Percentiles rank a stretch among this genome's conserved stretches.
Evolutionary conservation across 2,113 vertebrate species (phyloP).

Genomic region (Rhinolophus ferrumequinum): DNA sequence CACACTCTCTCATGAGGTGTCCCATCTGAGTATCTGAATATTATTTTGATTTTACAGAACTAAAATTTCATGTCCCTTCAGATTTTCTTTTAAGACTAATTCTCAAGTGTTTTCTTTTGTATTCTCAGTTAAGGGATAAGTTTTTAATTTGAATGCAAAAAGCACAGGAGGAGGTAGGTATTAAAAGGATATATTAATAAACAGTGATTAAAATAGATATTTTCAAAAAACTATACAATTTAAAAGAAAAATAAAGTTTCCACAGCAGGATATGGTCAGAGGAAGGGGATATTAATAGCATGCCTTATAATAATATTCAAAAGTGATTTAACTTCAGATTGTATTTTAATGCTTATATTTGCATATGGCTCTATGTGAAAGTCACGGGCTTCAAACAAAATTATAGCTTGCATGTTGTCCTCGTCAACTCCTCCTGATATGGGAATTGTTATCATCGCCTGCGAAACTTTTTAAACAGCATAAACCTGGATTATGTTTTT

Average conservation of each 20-base stretch:
- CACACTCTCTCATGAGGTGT: neutral
- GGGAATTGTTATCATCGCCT: neutral
- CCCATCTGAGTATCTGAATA: neutral
- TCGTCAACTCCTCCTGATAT: neutral
- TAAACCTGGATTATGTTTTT: neutral
- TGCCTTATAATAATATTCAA: neutral
- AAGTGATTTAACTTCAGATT: neutral
- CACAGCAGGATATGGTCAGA: neutral
- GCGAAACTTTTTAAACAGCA: neutral
- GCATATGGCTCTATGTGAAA: neutral
- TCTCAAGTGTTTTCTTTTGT: neutral
- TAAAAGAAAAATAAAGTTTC: neutral
- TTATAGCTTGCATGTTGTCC: neutral
- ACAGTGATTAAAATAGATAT: neutral
- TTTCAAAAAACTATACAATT: neutral
- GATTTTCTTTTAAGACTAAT: constrained; percentile 6
- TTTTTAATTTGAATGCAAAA: neutral
- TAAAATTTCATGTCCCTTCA: neutral
- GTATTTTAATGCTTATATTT: neutral
- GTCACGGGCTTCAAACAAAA: neutral
- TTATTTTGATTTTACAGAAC: constrained; percentile 13
- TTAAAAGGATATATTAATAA: neutral
- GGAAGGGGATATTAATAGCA: neutral
- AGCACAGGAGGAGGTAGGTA: neutral
- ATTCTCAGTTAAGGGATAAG: neutral